Conservation (phyloP, 2,113 vertebrate species). For the Cathartes aura region DNA sequence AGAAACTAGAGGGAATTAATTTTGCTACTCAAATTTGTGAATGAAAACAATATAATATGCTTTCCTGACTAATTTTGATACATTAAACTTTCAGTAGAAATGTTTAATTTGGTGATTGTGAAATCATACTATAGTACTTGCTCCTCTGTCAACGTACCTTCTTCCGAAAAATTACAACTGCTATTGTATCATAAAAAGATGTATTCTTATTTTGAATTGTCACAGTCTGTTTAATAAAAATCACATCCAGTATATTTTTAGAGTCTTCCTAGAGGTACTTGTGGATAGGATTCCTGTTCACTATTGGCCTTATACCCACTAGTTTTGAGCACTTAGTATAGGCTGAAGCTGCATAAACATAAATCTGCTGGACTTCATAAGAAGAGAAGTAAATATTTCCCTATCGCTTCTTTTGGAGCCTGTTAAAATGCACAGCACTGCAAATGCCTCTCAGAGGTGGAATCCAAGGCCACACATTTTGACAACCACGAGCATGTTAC, state of each 20-base stretch:
- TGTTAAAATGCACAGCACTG: background rate
- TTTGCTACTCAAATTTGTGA: background rate
- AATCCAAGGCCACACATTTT: background rate
- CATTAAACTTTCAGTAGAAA: background rate
- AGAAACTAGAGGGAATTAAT: background rate
- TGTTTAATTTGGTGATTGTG: background rate
- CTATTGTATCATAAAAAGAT: background rate
- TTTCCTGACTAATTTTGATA: background rate
- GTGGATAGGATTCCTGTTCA: background rate
- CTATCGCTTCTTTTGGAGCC: background rate
- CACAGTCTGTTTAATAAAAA: background rate
- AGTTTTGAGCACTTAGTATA: background rate
- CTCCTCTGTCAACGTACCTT: background rate
- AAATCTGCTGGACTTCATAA: background rate
- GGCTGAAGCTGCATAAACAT: background rate
- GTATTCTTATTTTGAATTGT: background rate
- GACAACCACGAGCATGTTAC: background rate
- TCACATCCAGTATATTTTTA: background rate
- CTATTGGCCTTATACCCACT: background rate
- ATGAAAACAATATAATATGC: background rate
- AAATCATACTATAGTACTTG: background rate
- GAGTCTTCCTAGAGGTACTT: background rate
- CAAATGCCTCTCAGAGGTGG: background rate
- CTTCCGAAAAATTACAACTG: background rate
- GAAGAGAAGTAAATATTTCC: background rate